Evolutionary conservation across 2,888 invertebrate genomes (phyloP).

Genomic region (Heliothis peltigera): DNA sequence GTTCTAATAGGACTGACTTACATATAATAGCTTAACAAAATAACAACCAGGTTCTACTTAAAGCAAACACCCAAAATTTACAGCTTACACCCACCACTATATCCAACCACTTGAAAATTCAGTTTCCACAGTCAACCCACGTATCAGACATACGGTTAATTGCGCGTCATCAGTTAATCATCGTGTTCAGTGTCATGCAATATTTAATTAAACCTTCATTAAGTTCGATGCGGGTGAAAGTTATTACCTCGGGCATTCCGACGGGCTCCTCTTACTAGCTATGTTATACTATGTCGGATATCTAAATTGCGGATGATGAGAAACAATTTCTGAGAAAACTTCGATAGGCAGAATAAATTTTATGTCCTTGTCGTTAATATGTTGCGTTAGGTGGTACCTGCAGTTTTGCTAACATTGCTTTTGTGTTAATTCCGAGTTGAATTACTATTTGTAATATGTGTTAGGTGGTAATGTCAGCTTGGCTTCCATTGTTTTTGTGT

Average conservation of each 20-base stretch:
- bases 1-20: too few relatives aligned
- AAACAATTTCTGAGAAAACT: constrained; percentile 46
- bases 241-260: constrained; percentile 75
- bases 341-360: constrained; percentile 24
- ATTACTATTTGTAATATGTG: too few relatives aligned
- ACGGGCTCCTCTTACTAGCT: constrained; percentile 67
- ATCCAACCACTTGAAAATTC: constrained; percentile 1
- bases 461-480: too few relatives aligned
- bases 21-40: too few relatives aligned
- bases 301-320: constrained; percentile 50
- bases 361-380: constrained; percentile 19
- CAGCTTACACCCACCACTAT: too few relatives aligned
- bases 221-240: constrained; percentile 75
- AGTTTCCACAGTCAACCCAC: constrained; percentile 7
- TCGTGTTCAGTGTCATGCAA: constrained; percentile 71
- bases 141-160: constrained; percentile 47
- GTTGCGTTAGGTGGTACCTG: background rate
- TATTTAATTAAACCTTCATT: constrained; percentile 79
- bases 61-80: too few relatives aligned
- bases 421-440: background rate
- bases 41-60: too few relatives aligned
- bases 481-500: too few relatives aligned
- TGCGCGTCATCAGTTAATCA: constrained; percentile 65
- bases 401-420: background rate
- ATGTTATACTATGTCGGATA: constrained; percentile 44